phyloP scores from a whole-genome alignment of 1,140 invertebrate genomes.

The Nephila pilipes region DNA sequence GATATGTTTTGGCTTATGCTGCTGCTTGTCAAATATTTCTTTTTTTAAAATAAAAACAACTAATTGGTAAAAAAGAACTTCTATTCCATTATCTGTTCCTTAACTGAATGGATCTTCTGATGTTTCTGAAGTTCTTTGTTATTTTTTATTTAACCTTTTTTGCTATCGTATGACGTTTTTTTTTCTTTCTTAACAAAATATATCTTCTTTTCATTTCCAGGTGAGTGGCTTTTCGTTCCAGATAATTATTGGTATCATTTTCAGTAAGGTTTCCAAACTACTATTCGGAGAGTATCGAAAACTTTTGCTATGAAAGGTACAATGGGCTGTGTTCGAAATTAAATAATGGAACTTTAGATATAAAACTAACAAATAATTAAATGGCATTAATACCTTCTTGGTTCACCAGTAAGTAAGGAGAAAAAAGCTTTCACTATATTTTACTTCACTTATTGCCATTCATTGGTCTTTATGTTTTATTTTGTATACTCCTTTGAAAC shows the following conservation, averaged over 20 bases:
- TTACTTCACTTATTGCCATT: too few relatives aligned
- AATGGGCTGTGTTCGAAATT: neutral
- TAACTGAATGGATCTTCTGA: neutral
- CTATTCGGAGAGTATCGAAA: neutral
- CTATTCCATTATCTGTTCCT: neutral
- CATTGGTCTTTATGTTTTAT: too few relatives aligned
- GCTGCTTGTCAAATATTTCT: neutral
- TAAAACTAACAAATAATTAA: too few relatives aligned
- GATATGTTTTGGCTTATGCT: neutral
- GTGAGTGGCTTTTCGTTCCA: slow-evolving; percentile 1
- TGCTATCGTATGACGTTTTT: neutral
- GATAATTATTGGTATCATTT: slow-evolving; percentile 12
- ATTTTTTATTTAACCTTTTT: neutral
- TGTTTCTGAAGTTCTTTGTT: neutral
- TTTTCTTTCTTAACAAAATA: neutral
- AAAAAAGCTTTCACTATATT: too few relatives aligned
- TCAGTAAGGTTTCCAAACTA: neutral
- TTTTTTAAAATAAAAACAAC: too few relatives aligned
- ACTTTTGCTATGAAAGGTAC: neutral
- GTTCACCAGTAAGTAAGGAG: too few relatives aligned
- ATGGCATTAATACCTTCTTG: too few relatives aligned
- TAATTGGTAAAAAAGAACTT: neutral
- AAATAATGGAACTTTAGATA: too few relatives aligned
- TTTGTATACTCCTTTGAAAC: too few relatives aligned
- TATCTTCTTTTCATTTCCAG: slow-evolving; percentile 14